Evolutionary conservation across 2,113 vertebrate species (phyloP).

Genomic region (Oryzias celebensis): DNA sequence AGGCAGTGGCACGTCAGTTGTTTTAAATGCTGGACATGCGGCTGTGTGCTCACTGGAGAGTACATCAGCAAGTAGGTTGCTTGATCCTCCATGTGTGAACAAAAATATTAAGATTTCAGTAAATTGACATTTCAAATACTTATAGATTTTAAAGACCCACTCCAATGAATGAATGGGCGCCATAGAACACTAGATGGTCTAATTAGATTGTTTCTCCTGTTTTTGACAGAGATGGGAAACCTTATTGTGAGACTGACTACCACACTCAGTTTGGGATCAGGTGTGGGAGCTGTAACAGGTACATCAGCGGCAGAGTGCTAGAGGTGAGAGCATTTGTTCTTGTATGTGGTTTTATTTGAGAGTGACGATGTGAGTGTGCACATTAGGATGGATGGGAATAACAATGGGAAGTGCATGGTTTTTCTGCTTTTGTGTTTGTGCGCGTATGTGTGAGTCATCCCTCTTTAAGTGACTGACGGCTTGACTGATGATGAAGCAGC

Average conservation of each 20-base stretch:
- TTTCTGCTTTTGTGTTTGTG: slow-evolving; percentile 2
- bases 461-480: slow-evolving; percentile 33
- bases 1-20: slow-evolving; percentile 98
- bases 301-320: slow-evolving; percentile 93
- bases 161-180: background rate
- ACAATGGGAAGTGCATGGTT: background rate
- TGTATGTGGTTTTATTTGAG: slow-evolving; percentile 1
- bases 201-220: slow-evolving; percentile 1
- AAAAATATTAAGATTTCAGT: background rate
- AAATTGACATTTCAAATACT: background rate
- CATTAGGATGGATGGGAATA: slow-evolving; percentile 1
- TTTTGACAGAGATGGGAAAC: slow-evolving; percentile 85
- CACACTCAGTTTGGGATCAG: slow-evolving; percentile 93
- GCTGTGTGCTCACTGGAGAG: slow-evolving; percentile 89
- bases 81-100: background rate
- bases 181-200: background rate
- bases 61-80: slow-evolving; percentile 97
- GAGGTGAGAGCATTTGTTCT: slow-evolving; percentile 82
- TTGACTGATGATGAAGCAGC: slow-evolving; percentile 29
- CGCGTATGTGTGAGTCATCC: slow-evolving; percentile 28
- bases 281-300: slow-evolving; percentile 89
- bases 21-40: slow-evolving; percentile 93
- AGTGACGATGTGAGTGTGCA: background rate
- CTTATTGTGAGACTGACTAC: slow-evolving; percentile 93
- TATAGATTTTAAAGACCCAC: background rate